These are phyloP conservation scores for Drosophila yakuba DNA, from an alignment of 1,140 invertebrate genomes.

Conservation along the genomic window DNA sequence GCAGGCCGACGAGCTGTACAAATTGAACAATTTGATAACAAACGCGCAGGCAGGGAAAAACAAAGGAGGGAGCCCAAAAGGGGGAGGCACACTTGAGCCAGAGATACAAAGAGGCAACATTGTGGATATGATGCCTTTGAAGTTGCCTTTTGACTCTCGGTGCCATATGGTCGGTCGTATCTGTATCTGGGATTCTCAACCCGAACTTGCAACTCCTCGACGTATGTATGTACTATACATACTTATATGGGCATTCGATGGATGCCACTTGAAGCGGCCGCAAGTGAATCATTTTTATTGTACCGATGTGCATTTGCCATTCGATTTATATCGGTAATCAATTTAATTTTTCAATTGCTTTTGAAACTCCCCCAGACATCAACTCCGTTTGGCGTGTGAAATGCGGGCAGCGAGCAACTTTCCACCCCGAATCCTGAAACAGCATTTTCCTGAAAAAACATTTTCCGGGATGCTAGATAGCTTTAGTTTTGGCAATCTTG, in stretches of 20 bases:
- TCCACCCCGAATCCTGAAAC: conserved; percentile 20
- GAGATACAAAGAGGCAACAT: conserved; percentile 63
- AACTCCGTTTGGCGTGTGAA: conserved; percentile 50
- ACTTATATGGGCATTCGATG: conserved; percentile 65
- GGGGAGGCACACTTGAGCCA: conserved; percentile 47
- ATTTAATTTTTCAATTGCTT: conserved; percentile 77
- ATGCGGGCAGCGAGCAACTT: conserved; percentile 55
- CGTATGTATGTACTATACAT: too few relatives aligned
- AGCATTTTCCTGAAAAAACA: conserved; percentile 5
- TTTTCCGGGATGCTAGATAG: conserved; percentile 6
- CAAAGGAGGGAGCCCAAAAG: conserved; percentile 1
- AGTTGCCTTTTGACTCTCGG: conserved; percentile 49
- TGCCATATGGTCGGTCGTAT: conserved; percentile 72
- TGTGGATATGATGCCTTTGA: conserved; percentile 64
- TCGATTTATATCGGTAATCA: conserved; percentile 73
- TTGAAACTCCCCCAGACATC: conserved; percentile 12
- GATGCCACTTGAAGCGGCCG: conserved; percentile 35
- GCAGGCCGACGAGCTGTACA: conserved; percentile 63
- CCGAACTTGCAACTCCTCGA: conserved; percentile 42
- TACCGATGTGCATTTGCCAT: conserved; percentile 56
- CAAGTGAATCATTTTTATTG: conserved; percentile 78
- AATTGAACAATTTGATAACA: conserved; percentile 81
- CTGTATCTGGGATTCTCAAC: conserved; percentile 24
- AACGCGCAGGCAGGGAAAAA: conserved; percentile 18
- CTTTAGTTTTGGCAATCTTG: conserved; percentile 21